phyloP scores from a whole-genome alignment of 2,888 invertebrate genomes.

The Euproctis similis region DNA sequence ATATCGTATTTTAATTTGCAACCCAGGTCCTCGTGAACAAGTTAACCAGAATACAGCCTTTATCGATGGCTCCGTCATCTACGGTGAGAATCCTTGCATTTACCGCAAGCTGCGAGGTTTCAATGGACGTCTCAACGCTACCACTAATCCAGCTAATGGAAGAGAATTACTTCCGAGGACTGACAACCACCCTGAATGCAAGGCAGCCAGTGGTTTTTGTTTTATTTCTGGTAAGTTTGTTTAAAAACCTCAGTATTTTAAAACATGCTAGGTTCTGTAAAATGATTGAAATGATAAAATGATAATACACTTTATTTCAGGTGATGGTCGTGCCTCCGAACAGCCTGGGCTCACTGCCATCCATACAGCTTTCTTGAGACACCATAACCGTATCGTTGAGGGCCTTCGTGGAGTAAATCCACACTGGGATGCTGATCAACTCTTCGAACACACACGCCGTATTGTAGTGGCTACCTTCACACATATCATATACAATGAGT shows the following conservation, averaged over 20 bases:
- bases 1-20: background rate
- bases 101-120: slow-evolving; percentile 84
- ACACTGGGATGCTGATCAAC: slow-evolving; percentile 90
- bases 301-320: slow-evolving; percentile 33
- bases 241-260: too few species aligned
- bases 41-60: slow-evolving; percentile 95
- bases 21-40: slow-evolving; percentile 88
- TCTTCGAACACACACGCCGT: slow-evolving; percentile 87
- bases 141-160: slow-evolving; percentile 81
- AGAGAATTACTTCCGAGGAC: slow-evolving; percentile 88
- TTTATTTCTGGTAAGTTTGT: slow-evolving; percentile 85
- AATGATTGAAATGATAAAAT: too few species aligned
- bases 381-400: slow-evolving; percentile 91
- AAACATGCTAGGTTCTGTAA: too few species aligned
- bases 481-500: slow-evolving; percentile 91
- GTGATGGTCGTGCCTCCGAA: slow-evolving; percentile 93
- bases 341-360: slow-evolving; percentile 92
- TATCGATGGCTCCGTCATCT: slow-evolving; percentile 90
- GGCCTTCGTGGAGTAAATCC: slow-evolving; percentile 87
- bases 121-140: slow-evolving; percentile 88
- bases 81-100: slow-evolving; percentile 92
- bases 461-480: slow-evolving; percentile 87
- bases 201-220: slow-evolving; percentile 88
- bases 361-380: slow-evolving; percentile 91
- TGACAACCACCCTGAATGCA: slow-evolving; percentile 89